Conservation (phyloP, 2,888 invertebrate genomes). For the Polymixis lichenea region DNA sequence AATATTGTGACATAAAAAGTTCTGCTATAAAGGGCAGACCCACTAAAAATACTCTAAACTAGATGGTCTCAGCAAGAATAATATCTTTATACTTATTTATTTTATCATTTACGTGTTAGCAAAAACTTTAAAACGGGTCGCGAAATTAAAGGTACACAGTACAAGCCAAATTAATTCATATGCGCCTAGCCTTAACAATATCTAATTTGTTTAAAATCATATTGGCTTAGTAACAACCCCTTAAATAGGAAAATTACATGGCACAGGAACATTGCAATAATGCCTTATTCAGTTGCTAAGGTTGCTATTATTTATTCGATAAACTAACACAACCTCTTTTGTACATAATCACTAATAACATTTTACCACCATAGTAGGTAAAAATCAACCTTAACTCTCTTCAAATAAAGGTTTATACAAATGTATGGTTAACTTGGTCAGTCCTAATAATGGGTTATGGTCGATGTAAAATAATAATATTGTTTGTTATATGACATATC, state of each 20-base stretch:
- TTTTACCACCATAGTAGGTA: not conserved
- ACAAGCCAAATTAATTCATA: not conserved
- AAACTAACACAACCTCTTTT: constrained; percentile 56
- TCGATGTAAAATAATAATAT: constrained; percentile 52
- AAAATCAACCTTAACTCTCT: fast-evolving
- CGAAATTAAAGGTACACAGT: too few species aligned
- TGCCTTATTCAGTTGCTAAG: constrained; percentile 40
- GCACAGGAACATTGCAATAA: constrained; percentile 48
- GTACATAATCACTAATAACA: constrained; percentile 18
- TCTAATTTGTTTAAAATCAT: constrained; percentile 31
- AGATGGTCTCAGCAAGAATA: too few species aligned
- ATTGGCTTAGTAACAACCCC: constrained; percentile 36
- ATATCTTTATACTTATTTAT: too few species aligned
- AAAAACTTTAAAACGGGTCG: too few species aligned
- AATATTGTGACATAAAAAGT: too few species aligned
- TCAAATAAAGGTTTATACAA: not conserved
- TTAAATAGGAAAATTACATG: constrained; percentile 50
- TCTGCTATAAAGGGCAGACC: too few species aligned
- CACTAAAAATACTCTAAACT: too few species aligned
- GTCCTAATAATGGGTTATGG: constrained; percentile 53
- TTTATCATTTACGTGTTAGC: too few species aligned
- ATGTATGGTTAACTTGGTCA: not conserved
- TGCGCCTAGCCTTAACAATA: not conserved
- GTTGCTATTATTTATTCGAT: constrained; percentile 54
- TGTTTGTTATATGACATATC: constrained; percentile 62